A percentile compares a stretch with the other conserved stretches of the same genome.
Evolutionary conservation across 2,888 invertebrate genomes (phyloP).

Genomic region (Drosophila seclusa): DNA sequence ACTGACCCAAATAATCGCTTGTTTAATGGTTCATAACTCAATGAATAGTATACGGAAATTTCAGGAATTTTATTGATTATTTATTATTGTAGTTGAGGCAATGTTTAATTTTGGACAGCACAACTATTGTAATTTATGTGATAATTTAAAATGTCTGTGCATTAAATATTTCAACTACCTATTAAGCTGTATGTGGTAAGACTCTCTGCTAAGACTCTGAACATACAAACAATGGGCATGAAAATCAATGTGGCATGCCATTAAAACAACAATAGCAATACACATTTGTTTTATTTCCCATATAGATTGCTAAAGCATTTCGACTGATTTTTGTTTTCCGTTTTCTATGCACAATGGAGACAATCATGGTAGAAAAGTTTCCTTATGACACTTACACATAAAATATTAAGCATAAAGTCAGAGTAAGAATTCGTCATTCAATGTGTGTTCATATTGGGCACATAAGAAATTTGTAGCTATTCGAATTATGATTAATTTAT

Average conservation of each 20-base stretch:
- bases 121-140: constrained; percentile 27
- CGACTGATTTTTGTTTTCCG: constrained; percentile 17
- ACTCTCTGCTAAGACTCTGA: not conserved
- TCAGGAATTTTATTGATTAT: constrained; percentile 49
- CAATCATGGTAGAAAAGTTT: constrained; percentile 17
- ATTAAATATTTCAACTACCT: not conserved
- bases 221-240: not conserved
- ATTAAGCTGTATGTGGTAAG: not conserved
- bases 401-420: constrained; percentile 8
- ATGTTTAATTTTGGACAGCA: constrained; percentile 27
- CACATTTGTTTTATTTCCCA: constrained; percentile 1
- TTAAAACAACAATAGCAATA: constrained; percentile 23
- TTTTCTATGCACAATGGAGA: constrained; percentile 52
- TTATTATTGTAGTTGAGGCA: constrained; percentile 11
- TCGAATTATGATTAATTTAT: constrained; percentile 45
- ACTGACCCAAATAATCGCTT: constrained; percentile 31
- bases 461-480: not conserved
- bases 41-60: constrained; percentile 24
- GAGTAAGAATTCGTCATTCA: not conserved
- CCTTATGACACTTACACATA: constrained; percentile 1
- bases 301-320: not conserved
- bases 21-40: constrained; percentile 42
- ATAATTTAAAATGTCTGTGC: constrained; percentile 8
- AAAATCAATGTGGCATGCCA: constrained; percentile 29
- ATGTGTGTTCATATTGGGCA: constrained; percentile 15